Conservation (phyloP, 2,113 vertebrate genomes). For the Sula dactylatra region DNA sequence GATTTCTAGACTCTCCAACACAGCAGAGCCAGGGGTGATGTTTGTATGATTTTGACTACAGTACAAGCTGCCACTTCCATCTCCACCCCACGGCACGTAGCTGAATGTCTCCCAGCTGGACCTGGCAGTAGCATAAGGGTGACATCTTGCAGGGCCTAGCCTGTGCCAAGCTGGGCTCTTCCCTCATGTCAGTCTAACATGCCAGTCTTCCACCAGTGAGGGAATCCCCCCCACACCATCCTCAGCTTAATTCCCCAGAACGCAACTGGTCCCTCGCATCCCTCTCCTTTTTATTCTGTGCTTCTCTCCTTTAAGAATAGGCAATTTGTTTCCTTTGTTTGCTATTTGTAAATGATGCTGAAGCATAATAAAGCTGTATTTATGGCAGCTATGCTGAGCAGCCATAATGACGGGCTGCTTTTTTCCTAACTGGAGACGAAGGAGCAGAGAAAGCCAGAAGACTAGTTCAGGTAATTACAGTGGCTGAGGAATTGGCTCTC, state of each 20-base stretch:
- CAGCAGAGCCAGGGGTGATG: not conserved
- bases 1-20: not conserved
- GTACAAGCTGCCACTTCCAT: not conserved
- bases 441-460: not conserved
- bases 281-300: not conserved
- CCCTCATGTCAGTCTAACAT: not conserved
- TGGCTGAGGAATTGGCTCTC: not conserved
- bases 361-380: not conserved
- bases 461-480: not conserved
- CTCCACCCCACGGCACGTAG: rapidly evolving
- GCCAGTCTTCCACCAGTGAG: rapidly evolving
- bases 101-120: not conserved
- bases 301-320: not conserved
- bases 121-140: rapidly evolving
- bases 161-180: not conserved
- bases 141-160: not conserved
- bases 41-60: not conserved
- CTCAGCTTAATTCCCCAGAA: not conserved
- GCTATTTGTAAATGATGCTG: not conserved
- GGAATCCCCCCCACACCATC: not conserved
- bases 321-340: not conserved
- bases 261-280: rapidly evolving
- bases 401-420: not conserved
- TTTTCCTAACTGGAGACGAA: not conserved
- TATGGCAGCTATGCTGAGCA: not conserved